Percentiles rank a stretch among this genome's conserved stretches.
Conservation (phyloP, 1,140 invertebrate genomes). For the Drosophila leontia region DNA sequence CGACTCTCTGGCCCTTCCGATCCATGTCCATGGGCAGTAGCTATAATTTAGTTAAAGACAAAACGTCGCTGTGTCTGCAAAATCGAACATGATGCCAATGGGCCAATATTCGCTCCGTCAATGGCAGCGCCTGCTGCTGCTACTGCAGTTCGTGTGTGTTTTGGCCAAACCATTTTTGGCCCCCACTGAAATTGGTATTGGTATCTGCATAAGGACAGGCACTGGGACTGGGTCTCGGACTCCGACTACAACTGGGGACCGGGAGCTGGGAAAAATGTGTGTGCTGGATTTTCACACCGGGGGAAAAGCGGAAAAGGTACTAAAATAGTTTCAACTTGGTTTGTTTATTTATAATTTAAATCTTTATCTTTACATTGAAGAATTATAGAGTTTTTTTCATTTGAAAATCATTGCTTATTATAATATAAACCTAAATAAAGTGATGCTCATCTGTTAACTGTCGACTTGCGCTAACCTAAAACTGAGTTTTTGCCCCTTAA, state of each 20-base stretch:
- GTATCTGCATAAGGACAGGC: conserved; percentile 43
- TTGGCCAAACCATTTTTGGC: conserved; percentile 58
- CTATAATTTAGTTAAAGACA: conserved; percentile 83
- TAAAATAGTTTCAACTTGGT: neutral
- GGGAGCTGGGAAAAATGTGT: conserved; percentile 18
- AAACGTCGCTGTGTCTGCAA: conserved; percentile 77
- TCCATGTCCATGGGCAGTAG: conserved; percentile 53
- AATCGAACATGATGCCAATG: conserved; percentile 78
- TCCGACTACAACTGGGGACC: conserved; percentile 26
- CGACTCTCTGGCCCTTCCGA: conserved; percentile 16
- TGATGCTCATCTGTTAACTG: neutral
- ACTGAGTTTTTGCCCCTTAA: neutral
- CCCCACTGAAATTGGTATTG: conserved; percentile 62
- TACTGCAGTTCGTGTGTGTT: conserved; percentile 31
- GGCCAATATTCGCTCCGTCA: conserved; percentile 69
- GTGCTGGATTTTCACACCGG: conserved; percentile 32
- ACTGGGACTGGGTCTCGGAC: conserved; percentile 35
- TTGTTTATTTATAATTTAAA: neutral
- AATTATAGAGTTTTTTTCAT: no score
- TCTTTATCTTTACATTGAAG: neutral
- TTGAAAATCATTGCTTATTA: neutral
- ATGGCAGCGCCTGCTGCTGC: conserved; percentile 37
- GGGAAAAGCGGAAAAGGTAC: neutral
- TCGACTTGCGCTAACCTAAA: no score
- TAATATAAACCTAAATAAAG: neutral